Evolutionary conservation across 1,140 invertebrate species (phyloP).

Genomic region (Scaptomyza hsui): DNA sequence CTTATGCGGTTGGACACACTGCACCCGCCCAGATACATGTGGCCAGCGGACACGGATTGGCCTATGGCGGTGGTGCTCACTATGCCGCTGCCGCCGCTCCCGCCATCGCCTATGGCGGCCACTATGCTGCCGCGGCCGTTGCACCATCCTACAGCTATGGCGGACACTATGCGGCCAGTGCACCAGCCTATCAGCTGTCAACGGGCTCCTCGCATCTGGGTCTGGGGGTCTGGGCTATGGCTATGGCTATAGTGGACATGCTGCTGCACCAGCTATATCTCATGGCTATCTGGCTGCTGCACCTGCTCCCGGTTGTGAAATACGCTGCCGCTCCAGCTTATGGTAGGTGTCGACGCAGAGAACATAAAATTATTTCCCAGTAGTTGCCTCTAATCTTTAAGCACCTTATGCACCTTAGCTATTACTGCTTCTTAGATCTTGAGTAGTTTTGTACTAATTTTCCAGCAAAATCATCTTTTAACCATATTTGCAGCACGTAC

Average conservation of each 20-base stretch:
- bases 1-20: slow-evolving; percentile 58
- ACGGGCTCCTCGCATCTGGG: slow-evolving; percentile 46
- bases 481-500: slow-evolving; percentile 19
- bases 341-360: slow-evolving; percentile 61
- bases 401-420: slow-evolving; percentile 36
- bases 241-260: slow-evolving; percentile 50
- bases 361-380: background rate
- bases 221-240: slow-evolving; percentile 43
- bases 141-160: slow-evolving; percentile 48
- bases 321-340: slow-evolving; percentile 76
- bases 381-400: background rate
- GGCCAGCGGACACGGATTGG: slow-evolving; percentile 37
- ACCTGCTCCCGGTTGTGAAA: slow-evolving; percentile 68
- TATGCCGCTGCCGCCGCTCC: slow-evolving; percentile 55
- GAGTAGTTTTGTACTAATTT: slow-evolving; percentile 33
- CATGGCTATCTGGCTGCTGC: slow-evolving; percentile 72
- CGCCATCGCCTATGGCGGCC: slow-evolving; percentile 42
- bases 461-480: slow-evolving; percentile 9
- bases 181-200: slow-evolving; percentile 69
- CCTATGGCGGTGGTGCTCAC: slow-evolving; percentile 37
- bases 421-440: background rate
- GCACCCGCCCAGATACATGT: slow-evolving; percentile 63
- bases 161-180: slow-evolving; percentile 66
- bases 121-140: slow-evolving; percentile 47
- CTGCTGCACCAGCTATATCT: slow-evolving; percentile 56